phyloP scores from a whole-genome alignment of 2,797 vertebrate species.

The Ispidina picta region DNA sequence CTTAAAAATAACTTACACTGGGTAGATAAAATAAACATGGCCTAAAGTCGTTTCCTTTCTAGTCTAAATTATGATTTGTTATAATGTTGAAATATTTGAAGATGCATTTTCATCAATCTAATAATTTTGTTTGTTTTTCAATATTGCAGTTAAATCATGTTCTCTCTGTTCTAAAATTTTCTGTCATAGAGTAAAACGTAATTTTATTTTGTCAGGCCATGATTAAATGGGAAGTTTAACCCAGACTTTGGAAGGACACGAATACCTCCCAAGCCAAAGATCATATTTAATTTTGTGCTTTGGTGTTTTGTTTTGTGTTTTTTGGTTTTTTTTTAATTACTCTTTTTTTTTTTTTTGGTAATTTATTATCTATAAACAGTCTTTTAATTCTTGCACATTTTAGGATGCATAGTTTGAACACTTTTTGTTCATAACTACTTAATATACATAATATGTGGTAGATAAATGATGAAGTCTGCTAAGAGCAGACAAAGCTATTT shows the following conservation, averaged over 20 bases:
- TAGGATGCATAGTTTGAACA: background rate
- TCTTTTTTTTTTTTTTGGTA: background rate
- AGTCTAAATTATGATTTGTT: background rate
- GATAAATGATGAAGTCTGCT: background rate
- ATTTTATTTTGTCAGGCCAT: background rate
- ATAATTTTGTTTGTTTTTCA: background rate
- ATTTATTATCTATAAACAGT: background rate
- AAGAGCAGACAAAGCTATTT: background rate
- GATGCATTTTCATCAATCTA: background rate
- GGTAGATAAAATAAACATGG: background rate
- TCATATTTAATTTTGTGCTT: background rate
- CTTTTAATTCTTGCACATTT: background rate
- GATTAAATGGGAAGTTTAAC: background rate
- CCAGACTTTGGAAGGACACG: background rate
- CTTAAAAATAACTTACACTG: background rate
- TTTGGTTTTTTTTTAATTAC: too few relatives aligned
- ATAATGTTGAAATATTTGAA: background rate
- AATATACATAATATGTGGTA: background rate
- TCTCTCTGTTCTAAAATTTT: background rate
- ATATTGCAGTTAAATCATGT: background rate
- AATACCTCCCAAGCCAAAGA: background rate
- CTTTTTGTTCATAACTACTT: background rate
- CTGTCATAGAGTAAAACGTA: rapidly evolving
- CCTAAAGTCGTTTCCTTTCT: background rate
- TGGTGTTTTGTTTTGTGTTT: too few relatives aligned